These are phyloP conservation scores for Trissoscelio sp. DNA, from an alignment of 2,888 invertebrate species.

Conservation along the genomic window DNA sequence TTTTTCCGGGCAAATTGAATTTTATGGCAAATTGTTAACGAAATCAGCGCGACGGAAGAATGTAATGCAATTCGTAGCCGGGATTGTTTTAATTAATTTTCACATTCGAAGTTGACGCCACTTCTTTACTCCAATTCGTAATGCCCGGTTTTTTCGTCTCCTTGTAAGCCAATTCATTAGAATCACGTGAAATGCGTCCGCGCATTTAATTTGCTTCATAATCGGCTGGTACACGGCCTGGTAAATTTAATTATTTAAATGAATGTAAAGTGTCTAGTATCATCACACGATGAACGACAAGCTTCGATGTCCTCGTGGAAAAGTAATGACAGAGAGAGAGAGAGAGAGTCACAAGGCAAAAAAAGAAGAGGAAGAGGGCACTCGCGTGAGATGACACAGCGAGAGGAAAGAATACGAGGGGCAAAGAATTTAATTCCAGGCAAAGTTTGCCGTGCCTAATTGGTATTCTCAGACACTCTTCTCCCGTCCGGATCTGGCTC, in stretches of 20 bases:
- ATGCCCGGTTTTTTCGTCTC: constrained; percentile 7
- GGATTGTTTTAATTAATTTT: constrained; percentile 29
- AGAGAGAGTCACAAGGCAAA: neutral
- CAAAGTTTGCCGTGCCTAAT: constrained; percentile 53
- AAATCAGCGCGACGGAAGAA: neutral
- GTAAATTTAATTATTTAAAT: constrained; percentile 58
- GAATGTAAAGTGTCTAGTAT: constrained; percentile 57
- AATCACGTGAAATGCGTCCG: constrained; percentile 5
- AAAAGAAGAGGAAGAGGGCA: constrained; percentile 39
- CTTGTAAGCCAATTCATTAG: constrained; percentile 21
- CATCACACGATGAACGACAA: constrained; percentile 37
- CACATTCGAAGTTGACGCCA: constrained; percentile 10
- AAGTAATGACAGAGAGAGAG: constrained; percentile 23
- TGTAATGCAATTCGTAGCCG: neutral
- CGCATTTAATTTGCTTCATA: constrained; percentile 49
- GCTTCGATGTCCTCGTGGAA: constrained; percentile 45
- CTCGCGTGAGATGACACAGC: constrained; percentile 1
- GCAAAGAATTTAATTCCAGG: constrained; percentile 49
- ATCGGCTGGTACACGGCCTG: constrained; percentile 19
- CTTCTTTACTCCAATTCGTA: constrained; percentile 5
- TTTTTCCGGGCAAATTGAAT: no score
- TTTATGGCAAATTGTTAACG: neutral
- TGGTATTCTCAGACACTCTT: constrained; percentile 54
- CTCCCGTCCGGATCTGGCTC: constrained; percentile 33
- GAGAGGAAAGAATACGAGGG: constrained; percentile 36